Percentiles rank a stretch among this genome's conserved stretches.
phyloP scores from a whole-genome alignment of 2,888 invertebrate genomes.

The Notodonta ziczac region DNA sequence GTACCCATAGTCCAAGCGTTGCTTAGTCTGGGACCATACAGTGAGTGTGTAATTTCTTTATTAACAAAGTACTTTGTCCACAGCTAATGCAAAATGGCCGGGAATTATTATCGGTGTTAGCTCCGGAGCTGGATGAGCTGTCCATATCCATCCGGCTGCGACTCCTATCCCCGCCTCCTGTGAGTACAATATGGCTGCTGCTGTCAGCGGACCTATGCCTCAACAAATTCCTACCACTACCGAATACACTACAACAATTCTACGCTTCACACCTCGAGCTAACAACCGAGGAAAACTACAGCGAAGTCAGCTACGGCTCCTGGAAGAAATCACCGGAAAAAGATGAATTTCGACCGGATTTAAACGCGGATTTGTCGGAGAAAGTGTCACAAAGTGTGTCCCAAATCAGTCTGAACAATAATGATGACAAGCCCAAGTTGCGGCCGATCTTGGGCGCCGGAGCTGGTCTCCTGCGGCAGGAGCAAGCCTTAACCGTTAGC shows the following conservation, averaged over 20 bases:
- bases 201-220: constrained; percentile 73
- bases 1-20: too few relatives aligned
- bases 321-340: constrained; percentile 75
- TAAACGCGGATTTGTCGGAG: constrained; percentile 48
- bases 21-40: too few relatives aligned
- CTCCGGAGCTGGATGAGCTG: constrained; percentile 71
- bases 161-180: constrained; percentile 65
- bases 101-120: constrained; percentile 66
- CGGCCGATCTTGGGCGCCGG: constrained; percentile 77
- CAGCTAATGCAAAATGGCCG: constrained; percentile 80
- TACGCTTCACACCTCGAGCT: constrained; percentile 75
- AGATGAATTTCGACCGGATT: constrained; percentile 28
- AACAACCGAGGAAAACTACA: constrained; percentile 66
- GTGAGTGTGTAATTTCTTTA: too few relatives aligned
- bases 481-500: constrained; percentile 51
- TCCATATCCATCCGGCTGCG: constrained; percentile 72
- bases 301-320: constrained; percentile 74
- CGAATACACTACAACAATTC: constrained; percentile 75
- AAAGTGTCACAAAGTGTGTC: constrained; percentile 65
- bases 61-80: not conserved
- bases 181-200: constrained; percentile 73
- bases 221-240: constrained; percentile 76
- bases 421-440: constrained; percentile 71
- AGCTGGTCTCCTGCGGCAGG: constrained; percentile 65
- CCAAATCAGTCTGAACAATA: constrained; percentile 63